These are phyloP conservation scores for Danaus melanippus DNA, from an alignment of 1,140 invertebrate species.

Conservation along the genomic window DNA sequence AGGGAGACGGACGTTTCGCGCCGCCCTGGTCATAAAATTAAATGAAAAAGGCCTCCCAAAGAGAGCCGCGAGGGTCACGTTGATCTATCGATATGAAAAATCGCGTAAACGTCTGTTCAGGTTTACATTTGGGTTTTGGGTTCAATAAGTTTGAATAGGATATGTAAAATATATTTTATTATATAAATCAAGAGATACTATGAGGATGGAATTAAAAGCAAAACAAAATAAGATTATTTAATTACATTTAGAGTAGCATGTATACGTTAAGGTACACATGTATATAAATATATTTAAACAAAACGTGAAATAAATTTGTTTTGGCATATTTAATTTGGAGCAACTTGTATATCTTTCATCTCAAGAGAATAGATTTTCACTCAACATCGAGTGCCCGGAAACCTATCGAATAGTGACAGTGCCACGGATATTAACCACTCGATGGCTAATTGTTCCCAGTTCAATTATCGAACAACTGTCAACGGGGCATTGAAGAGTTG, in stretches of 20 bases:
- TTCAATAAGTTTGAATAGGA: too few relatives aligned
- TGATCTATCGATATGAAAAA: slow-evolving; percentile 45
- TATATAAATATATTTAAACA: background rate
- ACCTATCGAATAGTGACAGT: slow-evolving; percentile 47
- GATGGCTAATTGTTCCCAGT: slow-evolving; percentile 60
- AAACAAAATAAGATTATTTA: too few relatives aligned
- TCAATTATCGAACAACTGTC: slow-evolving; percentile 65
- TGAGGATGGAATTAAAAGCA: too few relatives aligned
- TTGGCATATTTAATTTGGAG: too few relatives aligned
- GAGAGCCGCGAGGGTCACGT: slow-evolving; percentile 31
- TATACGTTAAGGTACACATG: too few relatives aligned
- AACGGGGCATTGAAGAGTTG: slow-evolving; percentile 30
- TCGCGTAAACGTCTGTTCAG: slow-evolving; percentile 36
- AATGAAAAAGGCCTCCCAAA: slow-evolving; percentile 31
- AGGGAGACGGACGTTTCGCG: slow-evolving; percentile 30
- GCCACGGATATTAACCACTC: slow-evolving; percentile 62
- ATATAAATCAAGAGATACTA: too few relatives aligned
- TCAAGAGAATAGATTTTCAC: slow-evolving; percentile 50
- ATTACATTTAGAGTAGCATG: too few relatives aligned
- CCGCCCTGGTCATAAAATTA: slow-evolving; percentile 32
- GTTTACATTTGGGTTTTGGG: slow-evolving; percentile 19
- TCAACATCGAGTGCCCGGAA: slow-evolving; percentile 39
- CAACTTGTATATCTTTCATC: slow-evolving; percentile 9
- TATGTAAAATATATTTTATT: too few relatives aligned
- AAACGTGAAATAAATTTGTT: slow-evolving; percentile 3